Percentiles rank a stretch among this genome's conserved stretches.
These are phyloP conservation scores for Phrynocephalus forsythii DNA, from an alignment of 2,797 vertebrate species.

Conservation along the genomic window DNA sequence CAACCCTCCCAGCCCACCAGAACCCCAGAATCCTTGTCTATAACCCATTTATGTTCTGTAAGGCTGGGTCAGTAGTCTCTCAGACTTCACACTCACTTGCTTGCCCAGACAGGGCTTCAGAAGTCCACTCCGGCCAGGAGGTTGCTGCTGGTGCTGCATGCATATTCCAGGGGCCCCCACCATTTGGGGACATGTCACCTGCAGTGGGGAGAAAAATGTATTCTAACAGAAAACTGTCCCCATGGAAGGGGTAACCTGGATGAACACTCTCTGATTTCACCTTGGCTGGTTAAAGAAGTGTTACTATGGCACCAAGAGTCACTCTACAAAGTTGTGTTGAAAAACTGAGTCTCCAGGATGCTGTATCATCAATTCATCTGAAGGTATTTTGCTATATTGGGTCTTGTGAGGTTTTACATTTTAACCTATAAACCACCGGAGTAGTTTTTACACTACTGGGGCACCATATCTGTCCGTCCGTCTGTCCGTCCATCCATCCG, in stretches of 20 bases:
- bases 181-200: background rate
- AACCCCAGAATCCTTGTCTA: background rate
- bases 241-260: too few relatives aligned
- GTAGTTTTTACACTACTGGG: too few relatives aligned
- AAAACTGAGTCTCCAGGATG: too few relatives aligned
- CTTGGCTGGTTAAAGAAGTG: background rate
- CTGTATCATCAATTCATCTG: too few relatives aligned
- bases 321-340: too few relatives aligned
- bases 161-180: background rate
- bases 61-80: background rate
- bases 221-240: background rate
- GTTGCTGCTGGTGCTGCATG: background rate
- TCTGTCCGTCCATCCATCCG: too few relatives aligned
- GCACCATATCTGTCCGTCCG: too few relatives aligned
- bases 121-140: background rate
- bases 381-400: too few relatives aligned
- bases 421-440: too few relatives aligned
- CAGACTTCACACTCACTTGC: background rate
- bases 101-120: background rate
- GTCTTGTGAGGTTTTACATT: too few relatives aligned
- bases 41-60: background rate
- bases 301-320: background rate
- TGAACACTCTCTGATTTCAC: background rate
- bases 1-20: background rate
- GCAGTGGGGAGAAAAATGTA: background rate